These are phyloP conservation scores for Gulo gulo DNA, from an alignment of 2,113 vertebrate genomes.

Conservation along the genomic window DNA sequence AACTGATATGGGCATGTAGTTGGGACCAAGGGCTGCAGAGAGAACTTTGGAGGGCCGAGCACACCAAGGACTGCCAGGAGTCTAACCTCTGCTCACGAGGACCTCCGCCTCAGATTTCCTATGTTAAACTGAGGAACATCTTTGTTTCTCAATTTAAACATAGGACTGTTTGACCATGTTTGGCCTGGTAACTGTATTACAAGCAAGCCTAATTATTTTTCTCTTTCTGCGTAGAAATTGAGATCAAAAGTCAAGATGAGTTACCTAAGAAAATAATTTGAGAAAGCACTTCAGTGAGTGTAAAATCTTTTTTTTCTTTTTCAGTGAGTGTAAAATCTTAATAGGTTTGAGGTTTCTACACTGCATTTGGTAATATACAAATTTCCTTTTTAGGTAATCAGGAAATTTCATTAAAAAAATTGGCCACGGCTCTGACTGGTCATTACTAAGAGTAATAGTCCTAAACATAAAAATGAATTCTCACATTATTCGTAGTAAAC, in stretches of 20 bases:
- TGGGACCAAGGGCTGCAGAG: background rate
- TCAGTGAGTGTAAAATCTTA: background rate
- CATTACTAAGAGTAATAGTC: background rate
- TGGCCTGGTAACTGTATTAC: background rate
- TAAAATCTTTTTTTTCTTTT: background rate
- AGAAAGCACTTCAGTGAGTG: background rate
- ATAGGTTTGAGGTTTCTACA: background rate
- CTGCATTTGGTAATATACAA: background rate
- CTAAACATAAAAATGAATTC: background rate
- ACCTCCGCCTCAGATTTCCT: background rate
- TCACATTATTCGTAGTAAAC: background rate
- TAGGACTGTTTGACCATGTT: no score
- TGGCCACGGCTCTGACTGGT: background rate
- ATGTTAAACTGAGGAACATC: background rate
- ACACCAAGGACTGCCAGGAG: background rate
- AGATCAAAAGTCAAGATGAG: background rate
- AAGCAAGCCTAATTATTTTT: background rate
- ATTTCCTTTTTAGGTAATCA: background rate
- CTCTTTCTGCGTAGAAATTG: background rate
- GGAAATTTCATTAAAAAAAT: background rate
- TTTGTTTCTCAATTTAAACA: background rate
- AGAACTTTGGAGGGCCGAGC: background rate
- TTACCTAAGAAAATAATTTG: background rate
- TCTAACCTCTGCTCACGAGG: background rate
- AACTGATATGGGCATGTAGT: background rate